Conservation (phyloP, 2,888 invertebrate genomes). For the Gnatocerus cornutus region DNA sequence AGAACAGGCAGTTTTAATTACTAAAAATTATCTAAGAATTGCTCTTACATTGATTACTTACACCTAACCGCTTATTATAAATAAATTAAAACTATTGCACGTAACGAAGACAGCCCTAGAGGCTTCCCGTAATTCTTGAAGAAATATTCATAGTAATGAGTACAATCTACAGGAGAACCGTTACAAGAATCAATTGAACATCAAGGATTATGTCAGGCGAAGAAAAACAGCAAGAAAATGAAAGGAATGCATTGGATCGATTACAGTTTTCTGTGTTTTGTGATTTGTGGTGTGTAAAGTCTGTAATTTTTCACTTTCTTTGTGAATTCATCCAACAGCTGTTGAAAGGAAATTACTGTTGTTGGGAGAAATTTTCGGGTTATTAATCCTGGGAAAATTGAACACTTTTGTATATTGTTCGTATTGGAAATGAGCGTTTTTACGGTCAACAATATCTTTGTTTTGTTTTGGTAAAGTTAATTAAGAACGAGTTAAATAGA, state of each 20-base stretch:
- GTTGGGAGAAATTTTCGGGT: neutral
- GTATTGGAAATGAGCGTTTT: no score
- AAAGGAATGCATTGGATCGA: neutral
- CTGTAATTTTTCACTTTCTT: constrained; percentile 4
- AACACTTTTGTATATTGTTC: no score
- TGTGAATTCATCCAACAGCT: neutral
- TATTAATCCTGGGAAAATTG: no score
- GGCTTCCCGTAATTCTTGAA: constrained; percentile 11
- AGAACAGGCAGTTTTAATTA: neutral
- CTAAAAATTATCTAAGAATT: neutral
- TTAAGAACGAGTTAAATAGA: no score
- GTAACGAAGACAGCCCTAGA: neutral
- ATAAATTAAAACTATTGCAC: constrained; percentile 3
- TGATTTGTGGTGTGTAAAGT: neutral
- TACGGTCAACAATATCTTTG: no score
- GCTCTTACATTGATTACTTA: neutral
- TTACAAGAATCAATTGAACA: constrained; percentile 2
- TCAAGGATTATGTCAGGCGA: constrained; percentile 1
- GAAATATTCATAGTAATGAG: constrained; percentile 13
- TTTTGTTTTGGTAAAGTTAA: no score
- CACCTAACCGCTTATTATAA: constrained; percentile 1
- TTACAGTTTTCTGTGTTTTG: constrained; percentile 13
- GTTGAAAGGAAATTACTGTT: neutral
- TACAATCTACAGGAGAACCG: constrained; percentile 16
- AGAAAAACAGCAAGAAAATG: constrained; percentile 2